phyloP scores from a whole-genome alignment of 2,113 vertebrate genomes.

The Actenoides lindsayi region DNA sequence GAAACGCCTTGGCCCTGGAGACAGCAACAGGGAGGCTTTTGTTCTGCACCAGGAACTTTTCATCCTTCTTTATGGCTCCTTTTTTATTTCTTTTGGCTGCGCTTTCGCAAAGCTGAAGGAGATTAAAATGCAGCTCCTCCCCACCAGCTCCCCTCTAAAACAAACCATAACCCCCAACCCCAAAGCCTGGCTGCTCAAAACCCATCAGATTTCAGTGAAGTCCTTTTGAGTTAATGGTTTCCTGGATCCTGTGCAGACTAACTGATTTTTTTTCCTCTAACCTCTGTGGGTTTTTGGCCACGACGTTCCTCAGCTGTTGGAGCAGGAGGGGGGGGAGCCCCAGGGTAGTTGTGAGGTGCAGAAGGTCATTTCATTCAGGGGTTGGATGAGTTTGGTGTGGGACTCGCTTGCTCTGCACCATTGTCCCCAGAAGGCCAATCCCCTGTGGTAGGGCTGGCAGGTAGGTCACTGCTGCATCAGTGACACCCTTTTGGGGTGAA shows the following conservation, averaged over 20 bases:
- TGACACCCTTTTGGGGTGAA: neutral
- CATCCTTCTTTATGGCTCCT: neutral
- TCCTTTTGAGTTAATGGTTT: conserved; percentile 45
- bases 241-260: conserved; percentile 32
- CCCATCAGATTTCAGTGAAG: conserved; percentile 16
- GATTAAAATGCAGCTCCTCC: conserved; percentile 27
- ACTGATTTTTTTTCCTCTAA: neutral
- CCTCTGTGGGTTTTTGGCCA: neutral
- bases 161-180: neutral
- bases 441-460: neutral
- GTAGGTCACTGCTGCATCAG: rapidly evolving
- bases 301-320: neutral
- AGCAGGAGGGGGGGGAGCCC: neutral
- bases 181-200: conserved; percentile 28
- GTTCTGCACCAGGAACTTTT: conserved; percentile 13
- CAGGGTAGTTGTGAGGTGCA: neutral
- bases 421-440: neutral
- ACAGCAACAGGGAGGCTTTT: conserved; percentile 36
- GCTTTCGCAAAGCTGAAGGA: conserved; percentile 6
- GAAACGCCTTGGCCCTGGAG: neutral
- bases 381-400: neutral
- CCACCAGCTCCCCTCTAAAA: rapidly evolving
- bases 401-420: neutral
- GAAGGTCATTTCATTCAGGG: neutral
- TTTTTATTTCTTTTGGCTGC: conserved; percentile 53